phyloP scores from a whole-genome alignment of 2,113 vertebrate species.

The Aix galericulata region DNA sequence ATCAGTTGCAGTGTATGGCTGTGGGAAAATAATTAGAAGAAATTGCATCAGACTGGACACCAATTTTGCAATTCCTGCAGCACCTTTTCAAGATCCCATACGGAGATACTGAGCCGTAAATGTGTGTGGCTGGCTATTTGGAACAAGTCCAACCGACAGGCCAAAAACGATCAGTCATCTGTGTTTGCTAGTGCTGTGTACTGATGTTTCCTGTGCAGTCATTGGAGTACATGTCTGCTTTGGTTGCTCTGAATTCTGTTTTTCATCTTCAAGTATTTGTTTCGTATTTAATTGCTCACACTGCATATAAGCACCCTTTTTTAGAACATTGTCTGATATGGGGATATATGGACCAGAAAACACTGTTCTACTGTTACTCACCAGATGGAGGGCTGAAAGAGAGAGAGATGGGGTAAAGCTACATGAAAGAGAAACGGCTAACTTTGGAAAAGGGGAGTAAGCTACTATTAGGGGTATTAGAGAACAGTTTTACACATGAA shows the following conservation, averaged over 20 bases:
- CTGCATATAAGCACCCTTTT: background rate
- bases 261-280: background rate
- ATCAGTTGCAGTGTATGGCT: background rate
- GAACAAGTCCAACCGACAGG: conserved; percentile 37
- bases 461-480: background rate
- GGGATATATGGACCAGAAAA: conserved; percentile 19
- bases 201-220: conserved; percentile 29
- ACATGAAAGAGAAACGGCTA: background rate
- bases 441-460: background rate
- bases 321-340: background rate
- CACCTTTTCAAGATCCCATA: conserved; percentile 54
- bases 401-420: background rate
- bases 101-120: conserved; percentile 29
- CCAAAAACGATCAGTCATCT: conserved; percentile 31
- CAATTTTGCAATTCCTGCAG: conserved; percentile 40
- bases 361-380: background rate
- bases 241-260: background rate
- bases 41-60: conserved; percentile 48
- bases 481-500: background rate
- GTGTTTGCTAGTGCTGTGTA: background rate
- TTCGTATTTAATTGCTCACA: background rate
- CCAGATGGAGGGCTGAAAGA: background rate
- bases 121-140: conserved; percentile 6
- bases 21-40: conserved; percentile 47
- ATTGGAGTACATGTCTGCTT: background rate